Conservation (phyloP, 1,140 invertebrate species). For the Drosophila burlai region DNA sequence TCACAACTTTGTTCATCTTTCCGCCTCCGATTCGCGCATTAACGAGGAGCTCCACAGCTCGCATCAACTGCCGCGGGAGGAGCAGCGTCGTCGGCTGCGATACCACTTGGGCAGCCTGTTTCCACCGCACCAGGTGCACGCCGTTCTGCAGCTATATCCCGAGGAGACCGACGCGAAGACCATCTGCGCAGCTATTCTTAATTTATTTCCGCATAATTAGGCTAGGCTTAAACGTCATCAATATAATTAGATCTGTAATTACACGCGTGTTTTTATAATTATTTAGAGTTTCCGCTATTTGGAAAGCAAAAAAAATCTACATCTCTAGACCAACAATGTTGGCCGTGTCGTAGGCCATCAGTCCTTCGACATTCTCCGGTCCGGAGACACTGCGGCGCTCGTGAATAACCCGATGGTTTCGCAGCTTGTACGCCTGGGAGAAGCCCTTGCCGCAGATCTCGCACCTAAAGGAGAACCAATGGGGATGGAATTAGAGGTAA, state of each 20-base stretch:
- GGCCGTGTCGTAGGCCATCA: conserved; percentile 52
- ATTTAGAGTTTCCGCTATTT: conserved; percentile 9
- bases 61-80: conserved; percentile 86
- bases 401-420: conserved; percentile 74
- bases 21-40: conserved; percentile 89
- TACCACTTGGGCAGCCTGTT: conserved; percentile 95
- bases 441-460: conserved; percentile 83
- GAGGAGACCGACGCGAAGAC: conserved; percentile 94
- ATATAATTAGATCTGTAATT: conserved; percentile 62
- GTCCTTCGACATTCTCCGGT: conserved; percentile 31
- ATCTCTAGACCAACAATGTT: conserved; percentile 62
- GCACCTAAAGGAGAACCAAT: conserved; percentile 40
- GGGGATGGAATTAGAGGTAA: not conserved
- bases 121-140: conserved; percentile 93
- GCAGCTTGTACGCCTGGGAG: conserved; percentile 75
- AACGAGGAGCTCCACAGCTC: conserved; percentile 86
- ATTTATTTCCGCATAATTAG: conserved; percentile 88
- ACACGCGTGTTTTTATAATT: conserved; percentile 39
- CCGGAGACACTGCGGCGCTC: conserved; percentile 42
- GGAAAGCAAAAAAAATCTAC: conserved; percentile 30
- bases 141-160: conserved; percentile 93
- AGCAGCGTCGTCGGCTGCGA: conserved; percentile 90
- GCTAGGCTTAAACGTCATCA: conserved; percentile 69
- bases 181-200: conserved; percentile 94
- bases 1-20: conserved; percentile 67